These are phyloP conservation scores for Gymnocephalus cernua DNA, from an alignment of 2,113 vertebrate species.

Conservation along the genomic window DNA sequence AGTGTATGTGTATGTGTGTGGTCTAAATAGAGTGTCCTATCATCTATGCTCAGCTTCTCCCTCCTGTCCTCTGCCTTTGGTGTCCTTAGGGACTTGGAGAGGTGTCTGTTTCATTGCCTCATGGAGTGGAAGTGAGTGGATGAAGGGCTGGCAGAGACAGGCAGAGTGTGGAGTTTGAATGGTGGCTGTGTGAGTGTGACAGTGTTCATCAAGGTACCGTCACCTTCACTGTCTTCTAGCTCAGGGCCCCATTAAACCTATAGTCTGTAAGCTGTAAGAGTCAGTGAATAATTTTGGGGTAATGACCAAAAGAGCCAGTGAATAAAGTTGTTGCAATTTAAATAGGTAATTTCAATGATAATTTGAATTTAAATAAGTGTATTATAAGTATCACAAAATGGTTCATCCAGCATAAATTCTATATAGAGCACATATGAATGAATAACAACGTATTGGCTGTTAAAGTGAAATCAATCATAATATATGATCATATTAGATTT, in stretches of 20 bases:
- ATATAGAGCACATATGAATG: background rate
- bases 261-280: background rate
- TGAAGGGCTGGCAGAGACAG: conserved; percentile 57
- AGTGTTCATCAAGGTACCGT: conserved; percentile 3
- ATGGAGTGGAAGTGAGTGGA: conserved; percentile 69
- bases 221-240: conserved; percentile 11
- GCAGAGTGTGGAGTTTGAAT: conserved; percentile 37
- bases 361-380: background rate
- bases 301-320: background rate
- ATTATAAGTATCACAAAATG: background rate
- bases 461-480: background rate
- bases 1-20: background rate
- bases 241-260: background rate
- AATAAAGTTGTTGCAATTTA: conserved; percentile 10
- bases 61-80: conserved; percentile 55
- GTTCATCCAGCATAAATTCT: background rate
- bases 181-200: conserved; percentile 28
- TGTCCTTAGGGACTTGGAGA: conserved; percentile 54
- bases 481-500: background rate
- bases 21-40: conserved; percentile 68
- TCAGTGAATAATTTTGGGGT: conserved; percentile 14
- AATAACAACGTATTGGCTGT: background rate
- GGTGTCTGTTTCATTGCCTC: conserved; percentile 69
- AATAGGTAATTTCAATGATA: background rate
- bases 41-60: conserved; percentile 61